Conservation (phyloP, 2,888 invertebrate species). For the Elegia similella region DNA sequence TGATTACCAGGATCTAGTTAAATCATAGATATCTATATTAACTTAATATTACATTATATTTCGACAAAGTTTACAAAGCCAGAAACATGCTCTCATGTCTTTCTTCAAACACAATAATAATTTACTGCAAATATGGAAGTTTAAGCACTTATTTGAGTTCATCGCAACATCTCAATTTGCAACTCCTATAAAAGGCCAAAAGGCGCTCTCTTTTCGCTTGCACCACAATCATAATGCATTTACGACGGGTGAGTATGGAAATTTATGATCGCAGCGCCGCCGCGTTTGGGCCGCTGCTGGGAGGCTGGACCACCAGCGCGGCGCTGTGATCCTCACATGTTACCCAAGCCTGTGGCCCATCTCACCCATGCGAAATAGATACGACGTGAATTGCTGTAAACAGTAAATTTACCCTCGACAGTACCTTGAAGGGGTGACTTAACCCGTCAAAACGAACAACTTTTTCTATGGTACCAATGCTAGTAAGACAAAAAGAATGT, state of each 20-base stretch:
- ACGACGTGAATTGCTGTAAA: too few relatives aligned
- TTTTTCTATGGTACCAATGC: too few relatives aligned
- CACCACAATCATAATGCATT: slow-evolving; percentile 36
- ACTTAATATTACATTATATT: too few relatives aligned
- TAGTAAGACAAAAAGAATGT: too few relatives aligned
- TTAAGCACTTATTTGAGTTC: neutral
- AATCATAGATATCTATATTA: too few relatives aligned
- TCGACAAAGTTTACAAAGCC: too few relatives aligned
- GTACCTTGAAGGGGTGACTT: too few relatives aligned
- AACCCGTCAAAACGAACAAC: too few relatives aligned
- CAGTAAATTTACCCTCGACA: too few relatives aligned
- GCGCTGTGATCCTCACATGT: neutral
- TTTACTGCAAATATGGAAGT: neutral
- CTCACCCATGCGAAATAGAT: neutral
- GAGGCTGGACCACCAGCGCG: slow-evolving; percentile 40
- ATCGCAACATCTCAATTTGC: neutral
- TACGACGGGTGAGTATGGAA: slow-evolving; percentile 58
- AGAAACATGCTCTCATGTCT: too few relatives aligned
- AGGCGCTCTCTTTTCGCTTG: slow-evolving; percentile 27
- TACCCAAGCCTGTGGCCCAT: neutral
- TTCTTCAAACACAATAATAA: too few relatives aligned
- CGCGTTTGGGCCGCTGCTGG: slow-evolving; percentile 44
- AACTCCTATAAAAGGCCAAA: slow-evolving; percentile 1
- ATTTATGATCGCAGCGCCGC: slow-evolving; percentile 50
- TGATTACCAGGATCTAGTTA: too few relatives aligned